These are phyloP conservation scores for Alethe castanea DNA, from an alignment of 2,113 vertebrate species.

Conservation along the genomic window DNA sequence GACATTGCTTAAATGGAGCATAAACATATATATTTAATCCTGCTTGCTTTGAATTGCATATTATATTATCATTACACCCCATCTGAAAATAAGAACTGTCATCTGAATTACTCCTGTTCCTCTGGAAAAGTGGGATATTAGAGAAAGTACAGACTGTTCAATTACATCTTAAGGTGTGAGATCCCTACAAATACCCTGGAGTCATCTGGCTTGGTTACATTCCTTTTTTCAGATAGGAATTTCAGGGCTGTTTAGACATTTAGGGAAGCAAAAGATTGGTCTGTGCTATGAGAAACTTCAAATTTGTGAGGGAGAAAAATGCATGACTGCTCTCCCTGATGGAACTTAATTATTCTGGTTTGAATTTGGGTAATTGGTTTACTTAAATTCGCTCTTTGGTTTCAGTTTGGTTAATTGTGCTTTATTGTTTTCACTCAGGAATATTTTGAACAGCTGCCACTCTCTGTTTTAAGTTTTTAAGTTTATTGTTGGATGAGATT, in stretches of 20 bases:
- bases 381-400: background rate
- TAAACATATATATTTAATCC: background rate
- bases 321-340: background rate
- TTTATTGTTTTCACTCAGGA: background rate
- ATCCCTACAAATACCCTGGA: background rate
- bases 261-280: background rate
- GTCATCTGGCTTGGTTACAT: background rate
- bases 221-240: background rate
- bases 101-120: background rate
- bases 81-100: background rate
- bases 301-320: background rate
- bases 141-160: background rate
- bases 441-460: background rate
- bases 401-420: background rate
- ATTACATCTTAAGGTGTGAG: background rate
- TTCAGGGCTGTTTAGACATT: background rate
- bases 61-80: background rate
- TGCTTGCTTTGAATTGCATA: background rate
- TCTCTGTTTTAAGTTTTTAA: background rate
- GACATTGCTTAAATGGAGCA: background rate
- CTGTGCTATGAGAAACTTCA: background rate
- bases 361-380: background rate
- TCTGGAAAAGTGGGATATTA: constrained; percentile 11
- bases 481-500: background rate
- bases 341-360: background rate